Base-by-base conservation (phyloP, 2,888 invertebrate genomes). In the Eueremaeus valkanovi region DNA sequence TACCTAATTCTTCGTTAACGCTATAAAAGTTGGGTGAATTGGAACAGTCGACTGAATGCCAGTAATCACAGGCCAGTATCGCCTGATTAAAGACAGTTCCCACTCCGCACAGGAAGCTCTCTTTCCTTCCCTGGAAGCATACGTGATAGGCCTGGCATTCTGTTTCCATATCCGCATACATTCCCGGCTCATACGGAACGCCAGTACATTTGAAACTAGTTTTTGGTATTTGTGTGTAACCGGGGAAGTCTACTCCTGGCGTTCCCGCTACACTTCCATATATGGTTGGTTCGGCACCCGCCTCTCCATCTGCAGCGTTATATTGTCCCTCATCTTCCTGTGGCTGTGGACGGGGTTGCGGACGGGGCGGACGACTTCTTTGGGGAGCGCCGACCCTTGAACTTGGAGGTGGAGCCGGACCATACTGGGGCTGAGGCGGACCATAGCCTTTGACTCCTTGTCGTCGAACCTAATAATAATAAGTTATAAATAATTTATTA, bases 161-260 rank as follows among this genome's bases (percentile, higher is more conserved):
- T 78, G 93, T 90, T 83, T 93, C 93, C 0, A 91, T 89, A 82
- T 93, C 92, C n/a, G 93, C 93, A 82, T 93, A 93, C 89, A 93
- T 92, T 79, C 93, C 93, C 1, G 93, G 92, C 68, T 78, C 77
- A 27, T 89, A 89, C 0, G 92, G 92, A 51, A 92, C 92, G 80
- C 89, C 87, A 72, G 88, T 86, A 81, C 93, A 93, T 2, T 90
- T 89, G 85, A 93, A 93, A 79, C 88, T 87, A 24, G 93, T 93
- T 40, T 88, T 87, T 0, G 93, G 93, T 0, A 92, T 76, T 49
- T 76, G 72, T 68, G 72, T 75, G 16, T 75, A 73, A 36, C 74
- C 76, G 27, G 79, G 79, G 72, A 78, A 79, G 49, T 79, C 78
- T 5, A 77, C 77, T 9, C 79, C 79, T 11, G 79, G 78, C 18